Evolutionary conservation across 2,113 vertebrate species (phyloP), one percentile per base, ranked within the genome.

Genomic region (Corydoras sp.): DNA sequence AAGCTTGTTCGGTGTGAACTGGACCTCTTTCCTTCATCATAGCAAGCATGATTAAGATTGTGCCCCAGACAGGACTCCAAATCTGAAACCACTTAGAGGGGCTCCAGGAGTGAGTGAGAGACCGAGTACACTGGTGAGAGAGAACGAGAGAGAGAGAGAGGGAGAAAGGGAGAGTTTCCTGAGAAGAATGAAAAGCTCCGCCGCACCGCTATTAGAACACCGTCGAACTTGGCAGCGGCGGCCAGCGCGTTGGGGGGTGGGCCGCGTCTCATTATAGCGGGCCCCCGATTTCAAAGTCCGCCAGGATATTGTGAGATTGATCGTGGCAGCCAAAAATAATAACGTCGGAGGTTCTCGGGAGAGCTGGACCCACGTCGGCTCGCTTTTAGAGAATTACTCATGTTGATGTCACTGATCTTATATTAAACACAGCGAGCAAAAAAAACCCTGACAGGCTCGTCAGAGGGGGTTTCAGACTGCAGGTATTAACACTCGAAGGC

Each of bases 281-380:
- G 66, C 54, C 68, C 69, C 62, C 72, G 63, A 48, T 70, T 69
- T 75, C 58, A 68, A 68, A 71, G 77, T 71, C 78, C 61, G 50
- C 74, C 76, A 72, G 74, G 80, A 79, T 80, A 81, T 82, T 65
- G 43, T 78, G 81, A 82, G 77, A 79, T 79, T 80, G 73, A 82
- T 79, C 49, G 54, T 50, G 31, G 55, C 62, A 71, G 75, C 71
- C 79, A 82, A 78, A 78, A 82, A 79, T 78, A 82, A 83, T 79
- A 83, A 73, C 79, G 75, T 74, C 71, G 74, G 62, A n/a, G 68
- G 80, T 80, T 77, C 78, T 65, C 72, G 60, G 58, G 80, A 72
- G 65, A 75, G 58, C 29, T 8, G 53, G 60, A 69, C 68, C 72
- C 58, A 48, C 71, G 24, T 32, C 12, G 49, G 35, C 69, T 61